phyloP scores from a whole-genome alignment of 2,888 invertebrate genomes.

The Andrena chrysosceles region DNA sequence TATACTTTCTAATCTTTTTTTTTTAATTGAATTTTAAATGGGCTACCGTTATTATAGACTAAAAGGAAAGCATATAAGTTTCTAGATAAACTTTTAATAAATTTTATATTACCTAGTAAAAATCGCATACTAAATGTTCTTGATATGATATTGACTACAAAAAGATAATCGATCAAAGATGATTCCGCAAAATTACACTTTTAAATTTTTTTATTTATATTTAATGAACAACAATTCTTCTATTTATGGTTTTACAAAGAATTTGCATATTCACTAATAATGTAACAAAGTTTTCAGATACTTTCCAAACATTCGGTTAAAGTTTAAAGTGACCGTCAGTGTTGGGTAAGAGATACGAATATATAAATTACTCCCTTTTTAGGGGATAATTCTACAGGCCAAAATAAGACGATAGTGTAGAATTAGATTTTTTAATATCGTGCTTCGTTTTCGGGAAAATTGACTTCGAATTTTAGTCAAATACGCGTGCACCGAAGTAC shows the following conservation, averaged over 20 bases:
- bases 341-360: slow-evolving; percentile 46
- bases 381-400: too few relatives aligned
- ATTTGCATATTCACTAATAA: slow-evolving; percentile 29
- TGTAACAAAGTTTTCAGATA: slow-evolving; percentile 37
- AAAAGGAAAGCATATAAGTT: too few relatives aligned
- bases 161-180: background rate
- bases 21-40: too few relatives aligned
- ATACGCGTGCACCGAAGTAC: too few relatives aligned
- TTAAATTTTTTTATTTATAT: background rate
- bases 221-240: slow-evolving; percentile 7
- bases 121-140: background rate
- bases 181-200: background rate
- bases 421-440: too few relatives aligned
- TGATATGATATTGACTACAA: background rate
- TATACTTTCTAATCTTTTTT: too few relatives aligned
- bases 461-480: too few relatives aligned
- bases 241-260: slow-evolving; percentile 20
- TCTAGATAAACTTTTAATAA: too few relatives aligned
- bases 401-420: too few relatives aligned
- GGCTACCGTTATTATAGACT: too few relatives aligned
- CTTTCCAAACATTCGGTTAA: slow-evolving; percentile 19
- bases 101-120: background rate
- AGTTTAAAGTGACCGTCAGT: slow-evolving; percentile 40
- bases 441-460: too few relatives aligned
- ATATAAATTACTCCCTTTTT: background rate